These are phyloP conservation scores for Osmoderma eremita DNA, from an alignment of 2,888 invertebrate species.

Conservation along the genomic window DNA sequence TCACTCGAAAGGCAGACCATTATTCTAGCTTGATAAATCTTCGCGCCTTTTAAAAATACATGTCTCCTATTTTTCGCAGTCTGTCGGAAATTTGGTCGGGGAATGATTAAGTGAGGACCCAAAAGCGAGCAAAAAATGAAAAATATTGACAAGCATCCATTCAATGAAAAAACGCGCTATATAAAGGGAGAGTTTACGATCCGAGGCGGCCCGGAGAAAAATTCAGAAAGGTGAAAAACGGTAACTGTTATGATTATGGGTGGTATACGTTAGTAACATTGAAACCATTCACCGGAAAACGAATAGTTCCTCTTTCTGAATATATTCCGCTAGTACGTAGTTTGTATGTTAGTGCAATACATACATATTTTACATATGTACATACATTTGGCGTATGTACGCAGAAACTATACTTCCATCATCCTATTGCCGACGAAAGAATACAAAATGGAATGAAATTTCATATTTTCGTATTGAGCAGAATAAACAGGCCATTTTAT, in stretches of 20 bases:
- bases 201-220: slow-evolving; percentile 16
- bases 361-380: slow-evolving; percentile 15
- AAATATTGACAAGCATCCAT: slow-evolving; percentile 54
- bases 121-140: slow-evolving; percentile 44
- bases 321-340: too few species aligned
- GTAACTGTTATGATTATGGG: slow-evolving; percentile 42
- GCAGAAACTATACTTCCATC: not conserved
- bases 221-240: slow-evolving; percentile 47
- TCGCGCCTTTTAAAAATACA: slow-evolving; percentile 45
- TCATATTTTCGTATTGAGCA: slow-evolving; percentile 20
- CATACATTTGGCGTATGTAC: not conserved
- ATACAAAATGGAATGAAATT: slow-evolving; percentile 14
- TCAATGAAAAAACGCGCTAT: slow-evolving; percentile 49
- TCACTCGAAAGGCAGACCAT: slow-evolving; percentile 26
- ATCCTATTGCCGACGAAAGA: slow-evolving; percentile 4
- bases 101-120: slow-evolving; percentile 41
- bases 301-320: slow-evolving; percentile 9
- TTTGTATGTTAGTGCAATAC: not conserved
- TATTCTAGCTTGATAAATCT: slow-evolving; percentile 44
- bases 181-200: slow-evolving; percentile 52
- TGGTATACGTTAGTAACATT: slow-evolving; percentile 38
- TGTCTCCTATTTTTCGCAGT: slow-evolving; percentile 38
- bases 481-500: slow-evolving; percentile 25
- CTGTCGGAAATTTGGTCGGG: slow-evolving; percentile 38
- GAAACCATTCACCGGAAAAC: slow-evolving; percentile 30